phyloP scores from a whole-genome alignment of 2,113 vertebrate genomes.

The Cricetomys ansorgei region DNA sequence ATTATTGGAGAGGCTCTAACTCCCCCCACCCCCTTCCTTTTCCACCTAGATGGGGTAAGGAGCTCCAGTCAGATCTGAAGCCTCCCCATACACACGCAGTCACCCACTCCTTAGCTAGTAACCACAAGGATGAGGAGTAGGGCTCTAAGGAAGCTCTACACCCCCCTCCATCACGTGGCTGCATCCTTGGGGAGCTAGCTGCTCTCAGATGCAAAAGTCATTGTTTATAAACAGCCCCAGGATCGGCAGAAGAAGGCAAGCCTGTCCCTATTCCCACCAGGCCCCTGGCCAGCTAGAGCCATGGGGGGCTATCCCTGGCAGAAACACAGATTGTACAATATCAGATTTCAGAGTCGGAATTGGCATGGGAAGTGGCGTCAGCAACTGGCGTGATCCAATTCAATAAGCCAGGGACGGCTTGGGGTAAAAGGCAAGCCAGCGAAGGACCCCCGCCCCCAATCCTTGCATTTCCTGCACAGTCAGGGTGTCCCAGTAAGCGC shows the following conservation, averaged over 20 bases:
- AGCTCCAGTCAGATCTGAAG: background rate
- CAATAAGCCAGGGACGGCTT: conserved; percentile 56
- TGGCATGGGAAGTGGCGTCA: conserved; percentile 80
- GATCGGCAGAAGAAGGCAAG: background rate
- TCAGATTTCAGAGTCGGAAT: conserved; percentile 70
- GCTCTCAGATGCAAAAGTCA: conserved; percentile 73
- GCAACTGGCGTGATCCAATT: conserved; percentile 72
- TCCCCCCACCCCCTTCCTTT: background rate
- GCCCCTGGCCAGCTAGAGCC: background rate
- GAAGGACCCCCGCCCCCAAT: conserved; percentile 37
- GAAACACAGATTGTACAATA: conserved; percentile 56
- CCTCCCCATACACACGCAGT: background rate
- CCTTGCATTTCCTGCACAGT: conserved; percentile 33
- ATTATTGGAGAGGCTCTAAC: conserved; percentile 10
- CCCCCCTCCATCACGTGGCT: conserved; percentile 64
- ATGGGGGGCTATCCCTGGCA: background rate
- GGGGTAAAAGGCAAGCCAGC: background rate
- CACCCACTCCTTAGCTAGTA: background rate
- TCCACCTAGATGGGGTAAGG: background rate
- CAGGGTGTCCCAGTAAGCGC: background rate
- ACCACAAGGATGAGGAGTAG: background rate
- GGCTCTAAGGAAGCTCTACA: background rate
- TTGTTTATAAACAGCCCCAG: conserved; percentile 72
- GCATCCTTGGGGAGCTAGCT: conserved; percentile 74
- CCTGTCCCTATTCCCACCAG: background rate